Evolutionary conservation across 2,113 vertebrate genomes (phyloP).

Genomic region (Lasiurus borealis): DNA sequence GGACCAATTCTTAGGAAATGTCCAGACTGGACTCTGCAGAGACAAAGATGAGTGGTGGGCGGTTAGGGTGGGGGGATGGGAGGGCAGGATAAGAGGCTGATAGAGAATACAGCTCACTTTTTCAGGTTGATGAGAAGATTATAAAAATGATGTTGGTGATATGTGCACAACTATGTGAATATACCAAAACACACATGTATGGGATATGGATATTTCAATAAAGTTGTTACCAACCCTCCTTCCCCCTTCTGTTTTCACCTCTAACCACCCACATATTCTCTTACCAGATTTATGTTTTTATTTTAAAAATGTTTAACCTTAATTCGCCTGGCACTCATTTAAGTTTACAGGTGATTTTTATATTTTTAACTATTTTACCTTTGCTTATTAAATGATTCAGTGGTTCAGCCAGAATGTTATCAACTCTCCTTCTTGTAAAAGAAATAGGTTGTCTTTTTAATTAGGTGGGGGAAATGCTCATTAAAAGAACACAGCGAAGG

Average conservation of each 20-base stretch:
- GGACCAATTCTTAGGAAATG: not conserved
- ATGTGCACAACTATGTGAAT: not conserved
- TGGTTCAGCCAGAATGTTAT: not conserved
- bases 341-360: not conserved
- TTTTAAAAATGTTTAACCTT: not conserved
- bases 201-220: not conserved
- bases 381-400: not conserved
- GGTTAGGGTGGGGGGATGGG: not conserved
- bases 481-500: not conserved
- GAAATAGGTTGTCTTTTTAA: slow-evolving; percentile 5
- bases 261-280: not conserved
- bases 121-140: not conserved
- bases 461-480: not conserved
- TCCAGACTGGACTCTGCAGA: too few species aligned
- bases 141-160: not conserved
- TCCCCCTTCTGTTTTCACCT: not conserved
- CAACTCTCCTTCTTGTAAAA: not conserved
- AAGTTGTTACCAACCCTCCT: not conserved
- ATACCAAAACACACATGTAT: not conserved
- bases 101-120: not conserved
- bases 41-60: not conserved
- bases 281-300: not conserved
- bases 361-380: not conserved
- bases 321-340: not conserved
- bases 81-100: not conserved